Evolutionary conservation across 1,140 invertebrate species (phyloP).

Genomic region (Nephotettix cincticeps): DNA sequence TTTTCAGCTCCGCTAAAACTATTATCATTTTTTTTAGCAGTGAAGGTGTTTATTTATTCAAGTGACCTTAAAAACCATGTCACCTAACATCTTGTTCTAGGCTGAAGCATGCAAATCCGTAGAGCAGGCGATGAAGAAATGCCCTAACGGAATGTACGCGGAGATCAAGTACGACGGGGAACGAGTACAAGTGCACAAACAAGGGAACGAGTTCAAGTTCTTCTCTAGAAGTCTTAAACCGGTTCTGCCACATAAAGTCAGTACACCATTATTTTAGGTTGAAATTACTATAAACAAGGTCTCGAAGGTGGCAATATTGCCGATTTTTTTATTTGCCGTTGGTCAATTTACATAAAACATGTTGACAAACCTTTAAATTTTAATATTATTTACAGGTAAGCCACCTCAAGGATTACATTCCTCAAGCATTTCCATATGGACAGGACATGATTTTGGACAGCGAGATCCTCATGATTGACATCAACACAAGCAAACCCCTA

Average conservation of each 20-base stretch:
- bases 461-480: slow-evolving; percentile 90
- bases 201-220: slow-evolving; percentile 81
- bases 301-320: no score
- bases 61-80: no score
- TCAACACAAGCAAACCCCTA: slow-evolving; percentile 77
- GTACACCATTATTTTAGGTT: no score
- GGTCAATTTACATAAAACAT: no score
- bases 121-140: slow-evolving; percentile 88
- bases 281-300: no score
- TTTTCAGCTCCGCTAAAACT: no score
- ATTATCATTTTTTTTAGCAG: no score
- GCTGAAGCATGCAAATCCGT: slow-evolving; percentile 89
- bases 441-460: slow-evolving; percentile 88
- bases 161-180: slow-evolving; percentile 97
- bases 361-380: no score
- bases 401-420: slow-evolving; percentile 72
- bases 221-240: slow-evolving; percentile 90
- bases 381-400: slow-evolving; percentile 26
- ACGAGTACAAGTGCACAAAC: slow-evolving; percentile 86
- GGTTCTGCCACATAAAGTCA: slow-evolving; percentile 87
- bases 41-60: no score
- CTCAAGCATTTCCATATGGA: slow-evolving; percentile 82
- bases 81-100: slow-evolving; percentile 48
- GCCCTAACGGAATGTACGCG: slow-evolving; percentile 85
- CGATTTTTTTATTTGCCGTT: no score